Percentiles rank a stretch among this genome's conserved stretches.
These are phyloP conservation scores for Spea bombifrons DNA, from an alignment of 2,113 vertebrate genomes.

Conservation along the genomic window DNA sequence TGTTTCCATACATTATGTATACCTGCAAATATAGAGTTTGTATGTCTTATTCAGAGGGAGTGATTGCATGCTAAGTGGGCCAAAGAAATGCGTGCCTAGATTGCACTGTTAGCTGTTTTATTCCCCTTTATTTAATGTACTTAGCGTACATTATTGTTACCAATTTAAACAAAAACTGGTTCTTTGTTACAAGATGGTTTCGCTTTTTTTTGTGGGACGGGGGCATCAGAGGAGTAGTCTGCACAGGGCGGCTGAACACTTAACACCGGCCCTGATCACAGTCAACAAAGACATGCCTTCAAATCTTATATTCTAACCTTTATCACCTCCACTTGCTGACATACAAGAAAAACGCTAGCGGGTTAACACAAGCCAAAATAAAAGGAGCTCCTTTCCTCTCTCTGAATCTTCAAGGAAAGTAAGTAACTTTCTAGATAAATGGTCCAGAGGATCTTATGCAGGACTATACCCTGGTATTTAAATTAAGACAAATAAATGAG, in stretches of 20 bases:
- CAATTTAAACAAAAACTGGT: too few species aligned
- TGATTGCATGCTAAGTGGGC: too few species aligned
- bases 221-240: conserved; percentile 2
- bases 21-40: too few species aligned
- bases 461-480: conserved; percentile 12
- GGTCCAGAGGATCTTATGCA: background rate
- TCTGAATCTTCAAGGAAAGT: background rate
- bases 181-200: conserved; percentile 1
- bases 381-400: background rate
- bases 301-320: conserved; percentile 41
- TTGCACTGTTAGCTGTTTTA: too few species aligned
- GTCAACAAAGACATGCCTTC: conserved; percentile 47
- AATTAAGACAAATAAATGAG: background rate
- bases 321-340: conserved; percentile 30
- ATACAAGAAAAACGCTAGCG: background rate
- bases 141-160: too few species aligned
- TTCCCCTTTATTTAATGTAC: too few species aligned
- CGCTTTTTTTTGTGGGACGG: conserved; percentile 14
- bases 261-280: conserved; percentile 27
- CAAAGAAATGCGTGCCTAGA: too few species aligned
- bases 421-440: background rate
- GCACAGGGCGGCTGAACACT: conserved; percentile 25
- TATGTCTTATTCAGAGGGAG: too few species aligned
- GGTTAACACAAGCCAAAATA: conserved; percentile 9
- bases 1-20: too few species aligned